Evolutionary conservation across 2,888 invertebrate genomes (phyloP).

Genomic region (Julus scandinavius): DNA sequence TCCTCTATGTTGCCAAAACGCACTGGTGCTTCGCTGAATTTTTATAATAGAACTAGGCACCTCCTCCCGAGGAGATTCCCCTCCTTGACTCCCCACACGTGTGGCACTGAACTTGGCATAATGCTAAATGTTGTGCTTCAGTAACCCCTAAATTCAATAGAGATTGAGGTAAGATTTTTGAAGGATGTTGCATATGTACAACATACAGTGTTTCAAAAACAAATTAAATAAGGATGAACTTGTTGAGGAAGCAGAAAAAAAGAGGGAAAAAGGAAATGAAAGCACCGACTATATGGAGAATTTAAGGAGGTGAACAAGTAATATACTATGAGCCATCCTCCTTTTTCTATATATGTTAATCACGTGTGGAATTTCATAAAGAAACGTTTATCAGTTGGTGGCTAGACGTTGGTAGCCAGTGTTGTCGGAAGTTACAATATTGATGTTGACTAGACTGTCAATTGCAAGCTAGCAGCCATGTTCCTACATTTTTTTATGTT

Average conservation of each 20-base stretch:
- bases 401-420: background rate
- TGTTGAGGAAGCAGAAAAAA: conserved; percentile 33
- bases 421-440: background rate
- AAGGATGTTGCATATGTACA: conserved; percentile 9
- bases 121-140: conserved; percentile 30
- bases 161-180: background rate
- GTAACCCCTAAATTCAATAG: conserved; percentile 24
- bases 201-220: conserved; percentile 6
- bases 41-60: background rate
- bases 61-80: background rate
- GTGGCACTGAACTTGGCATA: conserved; percentile 42
- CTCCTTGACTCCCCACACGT: conserved; percentile 24
- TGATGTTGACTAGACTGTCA: background rate
- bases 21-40: conserved; percentile 24
- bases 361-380: background rate
- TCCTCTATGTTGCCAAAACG: background rate
- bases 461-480: background rate
- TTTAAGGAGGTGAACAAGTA: background rate
- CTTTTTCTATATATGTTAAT: background rate
- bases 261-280: conserved; percentile 3
- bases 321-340: background rate
- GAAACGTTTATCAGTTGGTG: background rate
- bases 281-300: background rate
- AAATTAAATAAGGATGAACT: conserved; percentile 30
- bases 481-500: background rate